Percentiles rank a stretch among this genome's conserved stretches.
phyloP scores from a whole-genome alignment of 2,888 invertebrate genomes.

The Agrotis segetum region DNA sequence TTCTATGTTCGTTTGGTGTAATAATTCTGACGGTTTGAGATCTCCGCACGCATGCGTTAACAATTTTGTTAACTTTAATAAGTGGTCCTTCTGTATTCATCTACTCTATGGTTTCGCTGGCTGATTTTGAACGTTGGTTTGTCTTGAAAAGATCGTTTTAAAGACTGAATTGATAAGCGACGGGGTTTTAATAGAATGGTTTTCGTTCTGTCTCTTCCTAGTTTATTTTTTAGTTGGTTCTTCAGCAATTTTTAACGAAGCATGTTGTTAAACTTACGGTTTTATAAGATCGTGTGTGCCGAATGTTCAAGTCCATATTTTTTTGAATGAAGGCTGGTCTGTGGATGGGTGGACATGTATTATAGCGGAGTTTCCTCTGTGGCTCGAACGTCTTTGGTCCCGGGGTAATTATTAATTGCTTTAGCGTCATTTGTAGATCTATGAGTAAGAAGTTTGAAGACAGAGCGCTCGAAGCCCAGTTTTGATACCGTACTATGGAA shows the following conservation, averaged over 20 bases:
- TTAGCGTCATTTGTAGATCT: no score
- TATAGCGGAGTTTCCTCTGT: no score
- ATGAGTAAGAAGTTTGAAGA: no score
- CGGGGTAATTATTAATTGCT: no score
- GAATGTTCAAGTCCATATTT: no score
- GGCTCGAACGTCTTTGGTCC: no score
- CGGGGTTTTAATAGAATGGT: constrained; percentile 20
- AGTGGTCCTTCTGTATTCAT: constrained; percentile 14
- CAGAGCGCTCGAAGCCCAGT: no score
- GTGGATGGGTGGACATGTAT: neutral
- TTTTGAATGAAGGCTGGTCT: neutral
- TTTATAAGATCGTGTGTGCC: no score
- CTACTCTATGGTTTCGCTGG: constrained; percentile 23
- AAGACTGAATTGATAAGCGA: constrained; percentile 46
- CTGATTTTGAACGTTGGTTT: constrained; percentile 46
- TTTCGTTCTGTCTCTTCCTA: constrained; percentile 6
- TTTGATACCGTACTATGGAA: no score
- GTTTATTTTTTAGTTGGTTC: constrained; percentile 7
- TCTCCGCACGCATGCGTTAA: neutral
- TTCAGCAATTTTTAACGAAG: neutral
- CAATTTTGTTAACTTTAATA: neutral
- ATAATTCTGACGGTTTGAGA: neutral
- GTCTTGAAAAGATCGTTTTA: constrained; percentile 42
- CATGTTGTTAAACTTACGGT: neutral
- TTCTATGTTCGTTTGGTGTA: neutral